These are phyloP conservation scores for Haplochromis vanheusdeni DNA, from an alignment of 2,113 vertebrate species.

Conservation along the genomic window DNA sequence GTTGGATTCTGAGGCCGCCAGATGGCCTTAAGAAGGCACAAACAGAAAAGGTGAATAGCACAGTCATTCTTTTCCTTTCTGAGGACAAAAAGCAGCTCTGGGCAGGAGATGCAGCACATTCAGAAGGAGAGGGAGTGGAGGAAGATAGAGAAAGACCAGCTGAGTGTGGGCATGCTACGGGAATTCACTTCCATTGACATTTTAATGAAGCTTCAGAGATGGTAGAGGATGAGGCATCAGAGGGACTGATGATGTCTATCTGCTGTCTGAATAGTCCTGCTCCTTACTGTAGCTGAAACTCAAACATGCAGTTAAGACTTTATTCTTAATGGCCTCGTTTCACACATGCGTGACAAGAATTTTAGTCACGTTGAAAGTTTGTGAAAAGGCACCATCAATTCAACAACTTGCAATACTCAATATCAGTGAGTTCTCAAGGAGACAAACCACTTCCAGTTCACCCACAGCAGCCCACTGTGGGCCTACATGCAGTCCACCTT, in stretches of 20 bases:
- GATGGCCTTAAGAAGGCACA: not conserved
- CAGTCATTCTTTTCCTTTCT: not conserved
- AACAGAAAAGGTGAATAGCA: not conserved
- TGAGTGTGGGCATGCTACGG: not conserved
- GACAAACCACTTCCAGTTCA: not conserved
- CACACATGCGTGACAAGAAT: not conserved
- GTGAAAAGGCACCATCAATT: accelerated
- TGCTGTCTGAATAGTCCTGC: not conserved
- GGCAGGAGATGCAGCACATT: not conserved
- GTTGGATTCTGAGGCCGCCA: not conserved
- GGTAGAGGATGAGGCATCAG: not conserved
- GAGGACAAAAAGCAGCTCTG: not conserved
- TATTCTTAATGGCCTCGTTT: not conserved
- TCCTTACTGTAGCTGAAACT: not conserved
- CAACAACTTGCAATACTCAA: accelerated
- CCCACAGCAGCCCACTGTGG: not conserved
- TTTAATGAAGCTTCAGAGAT: not conserved
- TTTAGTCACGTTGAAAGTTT: not conserved
- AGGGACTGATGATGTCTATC: not conserved
- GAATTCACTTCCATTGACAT: not conserved
- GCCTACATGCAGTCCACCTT: not conserved
- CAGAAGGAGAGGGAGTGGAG: not conserved
- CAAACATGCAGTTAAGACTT: not conserved
- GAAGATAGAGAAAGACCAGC: not conserved
- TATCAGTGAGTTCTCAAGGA: not conserved